Conservation (phyloP, 2,113 vertebrate genomes). For the Lepisosteus oculatus region DNA sequence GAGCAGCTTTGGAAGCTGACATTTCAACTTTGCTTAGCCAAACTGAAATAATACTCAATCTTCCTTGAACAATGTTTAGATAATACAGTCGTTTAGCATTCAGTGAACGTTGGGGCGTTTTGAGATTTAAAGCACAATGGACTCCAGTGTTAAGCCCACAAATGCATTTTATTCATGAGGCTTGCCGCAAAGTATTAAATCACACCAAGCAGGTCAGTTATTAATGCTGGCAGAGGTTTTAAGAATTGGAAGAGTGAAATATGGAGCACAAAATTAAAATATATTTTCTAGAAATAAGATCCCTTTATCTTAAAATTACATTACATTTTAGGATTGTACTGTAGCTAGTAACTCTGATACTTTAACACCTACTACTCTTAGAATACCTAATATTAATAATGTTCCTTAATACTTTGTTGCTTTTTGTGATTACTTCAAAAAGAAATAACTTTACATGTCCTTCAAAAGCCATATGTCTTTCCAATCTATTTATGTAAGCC, state of each 20-base stretch:
- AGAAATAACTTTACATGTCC: constrained; percentile 2
- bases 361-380: neutral
- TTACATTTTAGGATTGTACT: neutral
- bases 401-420: neutral
- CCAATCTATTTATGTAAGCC: neutral
- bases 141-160: constrained; percentile 1
- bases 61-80: too few species aligned
- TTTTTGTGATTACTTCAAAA: neutral
- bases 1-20: too few species aligned
- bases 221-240: neutral
- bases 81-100: too few species aligned
- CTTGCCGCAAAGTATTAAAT: neutral
- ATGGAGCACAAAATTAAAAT: neutral
- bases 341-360: too few species aligned
- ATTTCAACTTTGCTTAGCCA: too few species aligned
- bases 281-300: neutral
- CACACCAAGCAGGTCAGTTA: neutral
- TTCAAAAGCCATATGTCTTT: neutral
- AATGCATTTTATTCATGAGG: too few species aligned
- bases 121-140: neutral
- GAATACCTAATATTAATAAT: too few species aligned
- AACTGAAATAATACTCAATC: too few species aligned
- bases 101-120: too few species aligned
- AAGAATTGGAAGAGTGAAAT: neutral
- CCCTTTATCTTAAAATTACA: too few species aligned